Conservation (phyloP, 1,140 invertebrate species). For the Cotesia chilonis region DNA sequence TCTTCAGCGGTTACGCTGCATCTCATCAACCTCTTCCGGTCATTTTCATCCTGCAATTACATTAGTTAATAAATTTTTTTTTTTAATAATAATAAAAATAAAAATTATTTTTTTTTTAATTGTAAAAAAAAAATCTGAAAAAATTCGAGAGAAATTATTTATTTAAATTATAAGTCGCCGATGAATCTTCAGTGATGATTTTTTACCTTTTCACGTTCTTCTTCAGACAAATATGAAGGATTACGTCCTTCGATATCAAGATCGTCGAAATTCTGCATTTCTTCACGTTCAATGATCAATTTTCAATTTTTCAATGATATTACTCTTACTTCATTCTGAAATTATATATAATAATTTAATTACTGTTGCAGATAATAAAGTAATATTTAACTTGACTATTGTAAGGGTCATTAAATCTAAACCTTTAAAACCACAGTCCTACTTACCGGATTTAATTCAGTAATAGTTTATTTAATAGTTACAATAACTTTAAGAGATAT, state of each 20-base stretch:
- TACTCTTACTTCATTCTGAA: not conserved
- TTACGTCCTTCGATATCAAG: slow-evolving; percentile 65
- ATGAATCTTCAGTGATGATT: slow-evolving; percentile 37
- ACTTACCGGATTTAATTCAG: too few species aligned
- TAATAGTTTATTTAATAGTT: too few species aligned
- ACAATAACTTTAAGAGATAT: too few species aligned
- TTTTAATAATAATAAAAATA: too few species aligned
- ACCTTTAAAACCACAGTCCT: too few species aligned
- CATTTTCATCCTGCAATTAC: slow-evolving; percentile 59
- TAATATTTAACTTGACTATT: too few species aligned
- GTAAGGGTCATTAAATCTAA: too few species aligned
- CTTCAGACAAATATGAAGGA: slow-evolving; percentile 61
- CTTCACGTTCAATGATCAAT: not conserved
- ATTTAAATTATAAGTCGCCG: not conserved
- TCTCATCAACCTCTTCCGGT: slow-evolving; percentile 63
- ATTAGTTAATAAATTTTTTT: too few species aligned
- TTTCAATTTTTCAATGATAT: not conserved
- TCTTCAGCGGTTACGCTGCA: slow-evolving; percentile 64
- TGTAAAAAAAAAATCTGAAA: too few species aligned
- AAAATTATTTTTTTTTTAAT: too few species aligned
- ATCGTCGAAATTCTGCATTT: slow-evolving; percentile 65
- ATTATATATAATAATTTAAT: not conserved
- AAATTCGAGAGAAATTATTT: too few species aligned
- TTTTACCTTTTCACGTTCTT: slow-evolving; percentile 62
- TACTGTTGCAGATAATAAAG: too few species aligned